A percentile compares a stretch with the other conserved stretches of the same genome.
phyloP scores from a whole-genome alignment of 1,140 invertebrate species.

The Neodiprion fabricii region DNA sequence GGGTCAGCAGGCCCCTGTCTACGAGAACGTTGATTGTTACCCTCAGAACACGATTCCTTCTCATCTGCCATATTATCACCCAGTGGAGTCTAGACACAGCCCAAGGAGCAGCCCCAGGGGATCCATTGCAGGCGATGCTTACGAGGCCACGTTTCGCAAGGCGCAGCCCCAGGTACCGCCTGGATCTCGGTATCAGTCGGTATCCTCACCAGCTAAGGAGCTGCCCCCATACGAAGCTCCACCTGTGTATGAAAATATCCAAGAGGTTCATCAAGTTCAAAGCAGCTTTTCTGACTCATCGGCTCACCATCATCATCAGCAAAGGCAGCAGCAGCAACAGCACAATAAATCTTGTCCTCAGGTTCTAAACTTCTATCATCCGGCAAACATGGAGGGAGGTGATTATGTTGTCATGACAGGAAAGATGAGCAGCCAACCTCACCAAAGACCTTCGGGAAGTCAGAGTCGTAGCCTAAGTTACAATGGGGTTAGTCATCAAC shows the following conservation, averaged over 20 bases:
- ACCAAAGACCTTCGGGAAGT: not conserved
- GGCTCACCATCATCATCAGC: slow-evolving; percentile 38
- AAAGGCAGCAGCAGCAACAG: slow-evolving; percentile 47
- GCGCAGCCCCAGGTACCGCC: slow-evolving; percentile 75
- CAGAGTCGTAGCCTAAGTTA: slow-evolving; percentile 39
- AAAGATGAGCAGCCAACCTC: slow-evolving; percentile 36
- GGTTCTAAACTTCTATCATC: slow-evolving; percentile 57
- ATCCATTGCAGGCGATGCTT: slow-evolving; percentile 61
- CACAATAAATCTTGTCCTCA: slow-evolving; percentile 62
- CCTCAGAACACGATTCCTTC: slow-evolving; percentile 54
- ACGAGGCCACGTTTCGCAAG: slow-evolving; percentile 65
- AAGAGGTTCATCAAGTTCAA: slow-evolving; percentile 65
- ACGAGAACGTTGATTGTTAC: slow-evolving; percentile 85
- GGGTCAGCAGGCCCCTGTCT: slow-evolving; percentile 68
- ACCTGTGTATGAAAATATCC: slow-evolving; percentile 78
- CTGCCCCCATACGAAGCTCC: slow-evolving; percentile 65
- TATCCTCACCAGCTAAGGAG: slow-evolving; percentile 56
- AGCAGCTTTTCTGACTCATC: slow-evolving; percentile 36
- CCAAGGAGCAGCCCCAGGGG: slow-evolving; percentile 51
- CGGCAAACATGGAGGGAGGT: slow-evolving; percentile 54
- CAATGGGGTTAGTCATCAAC: slow-evolving; percentile 36
- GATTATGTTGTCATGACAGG: slow-evolving; percentile 61
- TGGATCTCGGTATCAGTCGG: slow-evolving; percentile 61
- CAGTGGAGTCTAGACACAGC: slow-evolving; percentile 56
- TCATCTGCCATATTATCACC: slow-evolving; percentile 70